Evolutionary conservation across 2,797 vertebrate species (phyloP).

Genomic region (Ctenopoma multispine): DNA sequence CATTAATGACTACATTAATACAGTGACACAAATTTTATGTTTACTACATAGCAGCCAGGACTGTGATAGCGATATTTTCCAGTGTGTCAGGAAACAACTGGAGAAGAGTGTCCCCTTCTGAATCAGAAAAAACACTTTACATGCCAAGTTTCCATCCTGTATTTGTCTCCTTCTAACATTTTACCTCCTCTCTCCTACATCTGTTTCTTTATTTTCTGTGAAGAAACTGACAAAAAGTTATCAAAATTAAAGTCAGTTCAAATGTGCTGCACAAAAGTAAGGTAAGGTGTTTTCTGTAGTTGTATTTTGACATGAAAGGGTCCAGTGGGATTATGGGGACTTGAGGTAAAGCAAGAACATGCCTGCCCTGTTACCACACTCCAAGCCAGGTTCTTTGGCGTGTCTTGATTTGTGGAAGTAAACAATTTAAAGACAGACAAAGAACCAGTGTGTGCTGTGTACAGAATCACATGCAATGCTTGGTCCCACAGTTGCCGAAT

Average conservation of each 20-base stretch:
- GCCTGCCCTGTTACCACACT: not conserved
- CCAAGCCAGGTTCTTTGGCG: not conserved
- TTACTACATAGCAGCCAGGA: not conserved
- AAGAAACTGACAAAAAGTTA: not conserved
- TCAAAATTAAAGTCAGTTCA: not conserved
- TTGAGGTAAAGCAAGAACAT: not conserved
- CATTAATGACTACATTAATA: too few species aligned
- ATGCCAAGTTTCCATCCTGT: constrained; percentile 6
- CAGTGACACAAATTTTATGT: too few species aligned
- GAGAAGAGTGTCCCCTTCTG: constrained; percentile 4
- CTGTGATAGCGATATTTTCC: not conserved
- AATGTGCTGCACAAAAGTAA: too few species aligned
- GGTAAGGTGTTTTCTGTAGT: not conserved
- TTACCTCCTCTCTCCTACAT: too few species aligned
- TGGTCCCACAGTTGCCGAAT: constrained; percentile 8
- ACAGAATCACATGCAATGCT: not conserved
- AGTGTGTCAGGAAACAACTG: constrained; percentile 29
- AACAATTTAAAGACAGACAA: constrained; percentile 18
- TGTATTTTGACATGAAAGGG: not conserved
- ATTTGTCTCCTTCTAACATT: too few species aligned
- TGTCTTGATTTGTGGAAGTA: not conserved
- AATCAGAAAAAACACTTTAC: constrained; percentile 41
- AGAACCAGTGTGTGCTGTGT: constrained; percentile 10
- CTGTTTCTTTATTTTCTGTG: not conserved
- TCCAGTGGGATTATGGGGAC: not conserved